Conservation (phyloP, 1,140 invertebrate species). For the Drosophila melanica region DNA sequence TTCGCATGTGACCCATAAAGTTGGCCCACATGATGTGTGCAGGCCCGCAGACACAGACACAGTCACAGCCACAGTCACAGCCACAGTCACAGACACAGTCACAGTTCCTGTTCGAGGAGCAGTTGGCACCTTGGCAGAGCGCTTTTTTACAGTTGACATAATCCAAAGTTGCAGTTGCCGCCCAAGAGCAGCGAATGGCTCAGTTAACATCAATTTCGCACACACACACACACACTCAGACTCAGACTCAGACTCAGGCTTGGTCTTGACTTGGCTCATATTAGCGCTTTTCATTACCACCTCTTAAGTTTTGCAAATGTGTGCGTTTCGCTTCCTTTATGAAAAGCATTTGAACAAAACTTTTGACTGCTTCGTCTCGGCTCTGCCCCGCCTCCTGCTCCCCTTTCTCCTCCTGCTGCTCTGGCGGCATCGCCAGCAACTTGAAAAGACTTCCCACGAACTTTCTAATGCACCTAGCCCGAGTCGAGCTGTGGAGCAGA, state of each 20-base stretch:
- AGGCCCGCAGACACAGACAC: not conserved
- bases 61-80: not conserved
- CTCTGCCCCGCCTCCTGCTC: not conserved
- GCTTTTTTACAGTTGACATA: slow-evolving; percentile 74
- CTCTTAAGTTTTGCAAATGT: slow-evolving; percentile 53
- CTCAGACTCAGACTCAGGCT: not conserved
- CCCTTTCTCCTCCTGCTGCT: slow-evolving; percentile 3
- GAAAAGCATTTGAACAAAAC: slow-evolving; percentile 67
- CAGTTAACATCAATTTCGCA: slow-evolving; percentile 72
- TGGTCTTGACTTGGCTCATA: slow-evolving; percentile 33
- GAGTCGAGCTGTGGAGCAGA: slow-evolving; percentile 5
- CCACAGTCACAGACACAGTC: not conserved
- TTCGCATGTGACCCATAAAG: slow-evolving; percentile 25
- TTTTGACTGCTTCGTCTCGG: slow-evolving; percentile 38
- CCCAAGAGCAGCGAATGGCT: slow-evolving; percentile 52
- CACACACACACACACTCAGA: slow-evolving; percentile 3
- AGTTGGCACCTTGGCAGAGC: slow-evolving; percentile 53
- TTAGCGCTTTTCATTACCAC: slow-evolving; percentile 80
- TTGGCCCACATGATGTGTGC: slow-evolving; percentile 16
- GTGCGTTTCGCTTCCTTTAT: slow-evolving; percentile 63
- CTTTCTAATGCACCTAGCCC: slow-evolving; percentile 73
- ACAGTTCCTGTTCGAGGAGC: not conserved
- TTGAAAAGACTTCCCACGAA: slow-evolving; percentile 78
- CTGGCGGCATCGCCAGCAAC: slow-evolving; percentile 32
- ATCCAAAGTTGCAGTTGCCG: slow-evolving; percentile 41